Evolutionary conservation across 1,140 invertebrate species (phyloP), one percentile per base, ranked within the genome.

Genomic region (Antheraea mylitta): DNA sequence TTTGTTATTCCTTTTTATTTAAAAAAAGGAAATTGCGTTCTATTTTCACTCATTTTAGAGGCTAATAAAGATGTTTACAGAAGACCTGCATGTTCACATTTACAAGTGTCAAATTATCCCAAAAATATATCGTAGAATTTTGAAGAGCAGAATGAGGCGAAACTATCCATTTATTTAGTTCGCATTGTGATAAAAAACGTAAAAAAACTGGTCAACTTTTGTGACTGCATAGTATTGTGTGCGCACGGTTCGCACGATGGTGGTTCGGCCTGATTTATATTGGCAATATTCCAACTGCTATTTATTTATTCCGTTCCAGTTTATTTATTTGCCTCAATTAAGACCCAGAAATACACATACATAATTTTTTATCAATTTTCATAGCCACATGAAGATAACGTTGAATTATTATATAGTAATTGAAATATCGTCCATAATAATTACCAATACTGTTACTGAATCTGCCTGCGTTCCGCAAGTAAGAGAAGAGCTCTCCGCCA

Each of bases 401-500:
- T 53, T 53, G 16, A 53, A 53, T 53, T 53, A 53, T 53, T n/a
- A 16, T 42, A 11, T 42, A 4, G 22, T 42, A 8, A 4, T 42
- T 9, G 11, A 42, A 42, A 42, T 42, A 42, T 42, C 7, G 3
- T 42, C 7, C 38, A 42, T 59, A 30, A 70, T 70, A 85, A 81
- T 93, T 94, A 94, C 97, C 96, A 74, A 97, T 97, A 72, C 94
- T 93, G 77, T 96, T 96, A 76, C 95, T 96, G 90, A 99, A 99
- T 83, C 96, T 94, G 73, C 98, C 97, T n/a, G 97, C 96, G 85
- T 97, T 98, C 66, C 98, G 94, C 58, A 99, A 93, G 91, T 99
- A 99, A 2, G 98, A 97, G 88, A 99, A 99, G 7, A 99, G 93
- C 92, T 99, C 98, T 9, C 98, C 98, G 9, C 98, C 98, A 70